Conservation (phyloP, 2,888 invertebrate species). For the Nymphalis urticae region DNA sequence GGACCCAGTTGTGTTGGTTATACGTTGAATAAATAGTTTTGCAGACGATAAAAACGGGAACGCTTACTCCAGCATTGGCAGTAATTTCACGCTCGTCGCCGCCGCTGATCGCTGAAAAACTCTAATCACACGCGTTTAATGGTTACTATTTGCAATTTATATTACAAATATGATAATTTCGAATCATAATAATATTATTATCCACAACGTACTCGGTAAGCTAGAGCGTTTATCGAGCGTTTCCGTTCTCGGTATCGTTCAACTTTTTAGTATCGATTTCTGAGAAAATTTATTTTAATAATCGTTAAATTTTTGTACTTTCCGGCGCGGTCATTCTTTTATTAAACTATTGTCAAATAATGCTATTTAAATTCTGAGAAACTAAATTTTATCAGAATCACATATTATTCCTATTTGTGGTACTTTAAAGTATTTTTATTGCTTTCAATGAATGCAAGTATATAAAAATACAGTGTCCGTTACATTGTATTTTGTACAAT, state of each 20-base stretch:
- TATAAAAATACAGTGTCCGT: no score
- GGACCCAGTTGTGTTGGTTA: conserved; percentile 14
- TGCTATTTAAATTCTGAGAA: conserved; percentile 41
- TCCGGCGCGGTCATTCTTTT: conserved; percentile 56
- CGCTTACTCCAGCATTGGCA: conserved; percentile 48
- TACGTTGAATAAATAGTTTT: conserved; percentile 40
- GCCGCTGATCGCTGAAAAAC: conserved; percentile 61
- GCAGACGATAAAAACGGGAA: conserved; percentile 41
- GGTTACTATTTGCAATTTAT: conserved; percentile 56
- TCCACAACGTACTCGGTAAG: conserved; percentile 49
- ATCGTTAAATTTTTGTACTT: conserved; percentile 50
- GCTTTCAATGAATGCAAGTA: no score
- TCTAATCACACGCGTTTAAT: conserved; percentile 60
- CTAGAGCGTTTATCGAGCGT: conserved; percentile 66
- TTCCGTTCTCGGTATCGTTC: conserved; percentile 63
- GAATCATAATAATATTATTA: conserved; percentile 65
- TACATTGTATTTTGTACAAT: no score
- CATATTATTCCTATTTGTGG: conserved; percentile 24
- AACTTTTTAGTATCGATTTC: conserved; percentile 60
- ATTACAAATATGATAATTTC: conserved; percentile 68
- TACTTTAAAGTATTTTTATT: not conserved
- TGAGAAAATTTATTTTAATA: conserved; percentile 56
- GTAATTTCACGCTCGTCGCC: conserved; percentile 69
- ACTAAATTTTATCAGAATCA: conserved; percentile 20
- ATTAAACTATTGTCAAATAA: conserved; percentile 21